These are phyloP conservation scores for Cebus imitator DNA, from an alignment of 2,113 vertebrate species.

Conservation along the genomic window DNA sequence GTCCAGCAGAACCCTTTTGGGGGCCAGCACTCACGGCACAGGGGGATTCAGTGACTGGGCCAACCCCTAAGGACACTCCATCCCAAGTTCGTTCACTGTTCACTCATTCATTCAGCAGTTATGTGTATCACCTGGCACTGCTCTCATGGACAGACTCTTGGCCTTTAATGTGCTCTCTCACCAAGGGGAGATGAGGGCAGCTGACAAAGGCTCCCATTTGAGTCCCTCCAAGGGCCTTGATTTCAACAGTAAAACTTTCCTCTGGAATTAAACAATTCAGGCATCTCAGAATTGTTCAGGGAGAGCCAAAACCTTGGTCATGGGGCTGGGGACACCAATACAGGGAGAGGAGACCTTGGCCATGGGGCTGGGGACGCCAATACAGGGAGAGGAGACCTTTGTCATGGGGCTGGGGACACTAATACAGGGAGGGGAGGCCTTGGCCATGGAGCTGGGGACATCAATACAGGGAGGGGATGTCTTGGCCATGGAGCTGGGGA, in stretches of 20 bases:
- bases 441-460: no score
- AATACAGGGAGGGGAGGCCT: neutral
- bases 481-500: no score
- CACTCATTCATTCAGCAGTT: neutral
- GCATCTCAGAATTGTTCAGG: neutral
- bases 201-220: neutral
- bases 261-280: neutral
- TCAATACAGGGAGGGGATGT: no score
- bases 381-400: no score
- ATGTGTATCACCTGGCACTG: fast-evolving
- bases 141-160: neutral
- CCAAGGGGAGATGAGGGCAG: neutral
- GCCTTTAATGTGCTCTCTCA: neutral
- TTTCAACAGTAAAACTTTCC: neutral
- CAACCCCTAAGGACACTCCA: neutral
- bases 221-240: neutral
- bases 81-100: neutral
- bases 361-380: no score
- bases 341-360: no score
- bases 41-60: neutral
- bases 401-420: no score
- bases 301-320: neutral
- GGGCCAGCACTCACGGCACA: neutral
- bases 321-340: no score
- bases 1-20: no score